Conservation (phyloP, 2,113 vertebrate species). For the Amphiprion percula region DNA sequence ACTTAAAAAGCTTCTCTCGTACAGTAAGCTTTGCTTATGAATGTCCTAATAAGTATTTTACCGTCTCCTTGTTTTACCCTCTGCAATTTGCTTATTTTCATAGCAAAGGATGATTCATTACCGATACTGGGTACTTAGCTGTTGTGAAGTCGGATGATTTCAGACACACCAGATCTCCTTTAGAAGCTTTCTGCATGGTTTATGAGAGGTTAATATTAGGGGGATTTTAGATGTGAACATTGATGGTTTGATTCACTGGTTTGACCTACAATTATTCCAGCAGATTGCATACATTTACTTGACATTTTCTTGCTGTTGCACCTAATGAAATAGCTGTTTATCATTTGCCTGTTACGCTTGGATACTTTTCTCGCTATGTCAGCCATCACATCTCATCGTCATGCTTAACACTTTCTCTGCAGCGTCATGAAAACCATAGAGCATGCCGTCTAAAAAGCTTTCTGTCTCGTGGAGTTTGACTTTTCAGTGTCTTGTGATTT, state of each 20-base stretch:
- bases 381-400: slow-evolving; percentile 66
- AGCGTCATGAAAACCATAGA: slow-evolving; percentile 56
- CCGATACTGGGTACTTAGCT: background rate
- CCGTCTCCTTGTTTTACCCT: background rate
- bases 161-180: slow-evolving; percentile 4
- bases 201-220: slow-evolving; percentile 12
- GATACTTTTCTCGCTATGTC: slow-evolving; percentile 41
- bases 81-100: slow-evolving; percentile 1
- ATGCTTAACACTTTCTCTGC: slow-evolving; percentile 59
- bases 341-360: slow-evolving; percentile 61
- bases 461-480: slow-evolving; percentile 49
- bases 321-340: slow-evolving; percentile 76
- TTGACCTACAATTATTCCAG: slow-evolving; percentile 50
- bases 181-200: slow-evolving; percentile 20
- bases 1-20: background rate
- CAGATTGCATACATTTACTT: slow-evolving; percentile 58
- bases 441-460: slow-evolving; percentile 69
- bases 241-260: slow-evolving; percentile 59
- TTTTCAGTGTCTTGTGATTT: slow-evolving; percentile 53
- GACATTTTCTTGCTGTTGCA: slow-evolving; percentile 52
- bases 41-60: slow-evolving; percentile 10
- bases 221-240: slow-evolving; percentile 33
- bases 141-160: slow-evolving; percentile 4
- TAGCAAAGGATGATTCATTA: slow-evolving; percentile 13
- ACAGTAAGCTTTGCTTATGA: slow-evolving; percentile 26